These are phyloP conservation scores for Acrocephalus kingi DNA, from an alignment of 2,113 vertebrate genomes.

Conservation along the genomic window DNA sequence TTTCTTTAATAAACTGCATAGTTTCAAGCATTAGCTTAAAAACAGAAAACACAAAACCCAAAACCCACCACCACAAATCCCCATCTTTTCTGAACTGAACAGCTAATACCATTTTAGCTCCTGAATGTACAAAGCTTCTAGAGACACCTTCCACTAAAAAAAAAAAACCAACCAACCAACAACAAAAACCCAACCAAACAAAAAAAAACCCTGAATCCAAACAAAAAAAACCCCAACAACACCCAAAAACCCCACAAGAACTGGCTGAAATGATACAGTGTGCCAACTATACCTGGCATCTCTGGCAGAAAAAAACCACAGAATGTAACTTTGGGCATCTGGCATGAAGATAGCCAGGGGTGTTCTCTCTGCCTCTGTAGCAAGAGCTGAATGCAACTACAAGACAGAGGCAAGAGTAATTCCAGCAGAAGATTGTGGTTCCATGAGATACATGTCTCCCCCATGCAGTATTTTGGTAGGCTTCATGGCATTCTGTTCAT, in stretches of 20 bases:
- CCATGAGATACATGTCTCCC: rapidly evolving
- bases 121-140: not conserved
- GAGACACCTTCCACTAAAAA: not conserved
- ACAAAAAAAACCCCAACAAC: not conserved
- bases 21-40: not conserved
- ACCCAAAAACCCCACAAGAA: not conserved
- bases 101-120: not conserved
- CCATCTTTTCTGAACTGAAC: not conserved
- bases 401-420: not conserved
- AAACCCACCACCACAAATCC: not conserved
- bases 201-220: not conserved
- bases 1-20: not conserved
- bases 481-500: not conserved
- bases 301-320: not conserved
- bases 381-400: not conserved
- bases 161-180: not conserved
- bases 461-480: not conserved
- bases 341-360: not conserved
- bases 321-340: not conserved
- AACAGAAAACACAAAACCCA: not conserved
- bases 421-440: not conserved
- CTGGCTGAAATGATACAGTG: not conserved
- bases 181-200: not conserved
- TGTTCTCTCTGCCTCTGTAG: not conserved
- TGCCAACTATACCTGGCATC: not conserved